Base-by-base conservation (phyloP, 2,797 vertebrate genomes). In the Pangasius krempfi region DNA sequence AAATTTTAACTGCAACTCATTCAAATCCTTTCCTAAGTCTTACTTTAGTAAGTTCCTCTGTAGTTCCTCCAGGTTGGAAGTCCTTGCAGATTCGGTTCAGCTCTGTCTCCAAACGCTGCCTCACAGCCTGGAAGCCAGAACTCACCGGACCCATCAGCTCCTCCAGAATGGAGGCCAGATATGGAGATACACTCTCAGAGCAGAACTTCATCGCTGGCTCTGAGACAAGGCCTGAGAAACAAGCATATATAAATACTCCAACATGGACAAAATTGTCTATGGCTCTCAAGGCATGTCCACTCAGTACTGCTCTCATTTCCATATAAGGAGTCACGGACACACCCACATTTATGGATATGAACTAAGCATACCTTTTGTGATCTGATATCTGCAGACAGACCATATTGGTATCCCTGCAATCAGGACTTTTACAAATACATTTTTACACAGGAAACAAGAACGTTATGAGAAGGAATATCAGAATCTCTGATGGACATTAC, bases 101-200 rank as follows among this genome's bases (percentile, higher is more conserved):
- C 87, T 94, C 90, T 1, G 88, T 81, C 60, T 92, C 93, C 47
- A 95, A 90, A 0, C 91, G 92, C 10, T 62, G 83, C 70, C 92
- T 93, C 91, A 94, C 94, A 20, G 89, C 92, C 72, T 93, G 91
- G 66, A 95, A 92, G 16, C 97, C 97, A 0, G 95, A 95, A 37
- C 96, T 97, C 84, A 98, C 95, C 0, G 96, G 96, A 50, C 95
- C 97, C 93, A 97, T 97, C 14, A 98, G 95, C 72, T 95, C 97
- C 91, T 98, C 97, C 78, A 98, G 94, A 89, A 98, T 95, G 89
- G 97, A 98, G 0, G 95, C 80, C 86, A 98, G 91, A 91, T 97
- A 97, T 0, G 97, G 98, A 44, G 95, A 95, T 68, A 98, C 95
- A 0, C 90, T 96, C 89, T 98, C 97, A 0, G 89, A 75, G 88